Evolutionary conservation across 2,888 invertebrate genomes (phyloP).

Genomic region (Diaphora mendica): DNA sequence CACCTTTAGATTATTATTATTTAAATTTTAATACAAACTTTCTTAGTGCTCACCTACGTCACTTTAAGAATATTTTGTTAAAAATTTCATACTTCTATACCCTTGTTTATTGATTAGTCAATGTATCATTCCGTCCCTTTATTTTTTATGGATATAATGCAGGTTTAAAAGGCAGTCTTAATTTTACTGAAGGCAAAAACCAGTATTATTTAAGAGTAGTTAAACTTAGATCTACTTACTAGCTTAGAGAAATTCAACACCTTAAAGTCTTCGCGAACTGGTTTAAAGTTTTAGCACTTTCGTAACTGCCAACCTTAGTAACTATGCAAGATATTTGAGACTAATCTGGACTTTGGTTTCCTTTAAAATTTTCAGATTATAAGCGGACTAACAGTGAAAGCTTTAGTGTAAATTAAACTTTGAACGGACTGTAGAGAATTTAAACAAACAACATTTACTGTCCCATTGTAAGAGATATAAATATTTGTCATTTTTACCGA

Average conservation of each 20-base stretch:
- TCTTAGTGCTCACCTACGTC: no score
- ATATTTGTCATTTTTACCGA: no score
- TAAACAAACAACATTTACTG: background rate
- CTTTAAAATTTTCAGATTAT: constrained; percentile 6
- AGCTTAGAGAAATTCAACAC: constrained; percentile 16
- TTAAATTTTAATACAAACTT: no score
- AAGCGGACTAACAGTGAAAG: constrained; percentile 2
- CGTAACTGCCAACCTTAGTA: constrained; percentile 12
- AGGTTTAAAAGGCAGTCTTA: no score
- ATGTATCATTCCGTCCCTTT: no score
- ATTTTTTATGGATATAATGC: no score
- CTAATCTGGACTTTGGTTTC: constrained; percentile 4
- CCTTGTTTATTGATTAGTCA: no score
- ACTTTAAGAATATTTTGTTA: no score
- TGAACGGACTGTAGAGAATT: background rate
- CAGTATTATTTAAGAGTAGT: background rate
- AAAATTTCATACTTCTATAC: no score
- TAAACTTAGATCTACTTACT: background rate
- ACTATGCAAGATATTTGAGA: constrained; percentile 17
- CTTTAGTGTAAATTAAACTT: constrained; percentile 2
- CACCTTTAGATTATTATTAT: no score
- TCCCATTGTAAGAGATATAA: background rate
- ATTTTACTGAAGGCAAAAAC: background rate
- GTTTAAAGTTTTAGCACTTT: constrained; percentile 17
- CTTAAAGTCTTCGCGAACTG: constrained; percentile 9